Percentiles rank a stretch among this genome's conserved stretches.
Evolutionary conservation across 2,888 invertebrate species (phyloP).

Genomic region (Drosophila anomelani): DNA sequence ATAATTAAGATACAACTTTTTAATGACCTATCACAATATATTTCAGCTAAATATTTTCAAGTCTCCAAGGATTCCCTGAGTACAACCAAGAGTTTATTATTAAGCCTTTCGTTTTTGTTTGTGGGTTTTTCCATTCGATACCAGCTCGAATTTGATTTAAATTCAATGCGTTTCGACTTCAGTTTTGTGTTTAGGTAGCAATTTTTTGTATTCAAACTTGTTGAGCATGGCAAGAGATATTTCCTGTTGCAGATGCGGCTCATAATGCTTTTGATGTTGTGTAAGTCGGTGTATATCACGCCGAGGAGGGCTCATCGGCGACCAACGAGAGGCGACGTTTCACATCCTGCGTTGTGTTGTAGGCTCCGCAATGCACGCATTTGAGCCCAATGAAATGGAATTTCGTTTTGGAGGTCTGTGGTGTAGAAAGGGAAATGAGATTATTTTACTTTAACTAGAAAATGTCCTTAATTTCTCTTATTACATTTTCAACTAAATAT

Average conservation of each 20-base stretch:
- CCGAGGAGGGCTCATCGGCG: conserved; percentile 81
- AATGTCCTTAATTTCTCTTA: no score
- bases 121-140: conserved; percentile 71
- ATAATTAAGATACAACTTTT: conserved; percentile 9
- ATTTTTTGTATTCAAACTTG: conserved; percentile 56
- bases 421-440: conserved; percentile 42
- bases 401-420: conserved; percentile 91
- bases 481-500: no score
- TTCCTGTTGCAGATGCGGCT: conserved; percentile 49
- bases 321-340: conserved; percentile 83
- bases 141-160: conserved; percentile 80
- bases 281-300: conserved; percentile 65
- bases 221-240: conserved; percentile 77
- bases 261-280: conserved; percentile 14
- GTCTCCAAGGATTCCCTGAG: conserved; percentile 1
- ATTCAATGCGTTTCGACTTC: conserved; percentile 72
- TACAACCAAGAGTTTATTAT: conserved; percentile 7
- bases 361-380: conserved; percentile 94
- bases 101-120: conserved; percentile 23
- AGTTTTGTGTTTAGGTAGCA: conserved; percentile 33
- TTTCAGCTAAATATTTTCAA: conserved; percentile 7
- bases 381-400: conserved; percentile 96
- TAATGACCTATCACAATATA: conserved; percentile 22
- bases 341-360: conserved; percentile 92
- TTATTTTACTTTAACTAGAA: not conserved